Evolutionary conservation across 2,797 vertebrate species (phyloP), one percentile per base, ranked within the genome.

Genomic region (Lithobates sylvaticus): DNA sequence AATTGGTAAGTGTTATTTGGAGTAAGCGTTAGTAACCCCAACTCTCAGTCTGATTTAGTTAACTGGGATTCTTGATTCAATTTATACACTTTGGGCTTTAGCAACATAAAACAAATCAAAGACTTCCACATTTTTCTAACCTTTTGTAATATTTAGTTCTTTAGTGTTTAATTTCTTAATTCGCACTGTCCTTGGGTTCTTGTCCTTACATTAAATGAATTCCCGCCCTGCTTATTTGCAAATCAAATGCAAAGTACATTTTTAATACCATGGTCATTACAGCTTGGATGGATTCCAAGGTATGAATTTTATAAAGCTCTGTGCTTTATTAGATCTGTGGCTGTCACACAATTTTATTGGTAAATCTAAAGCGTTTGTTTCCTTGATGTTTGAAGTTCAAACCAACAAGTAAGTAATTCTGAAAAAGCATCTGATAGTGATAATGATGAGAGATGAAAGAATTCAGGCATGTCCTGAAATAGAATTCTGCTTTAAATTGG

Each of bases 221-320:
- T 89, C 88, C 84, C 0, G 1, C 29, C 83, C 88, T 87, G 78
- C 89, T 92, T 84, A 87, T 91, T 92, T 91, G 78, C 76, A 89
- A 91, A 91, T 81, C 89, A 92, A 90, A 90, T 90, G 89, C 75
- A 91, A 91, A 91, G 88, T 88, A 88, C 88, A 89, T 86, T 71
- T 74, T 88, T 89, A 89, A 89, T 90, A 89, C 65, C 54, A 86
- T 54, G 88, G 72, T 78, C 81, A 72, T 72, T 90, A 69, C 5
- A 68, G 23, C 50, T 69, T 85, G 71, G 61, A 3, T 12, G 3
- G 10, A 29, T 54, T 67, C 84, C 61, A 75, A 75, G 54, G 6
- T 32, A 21, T 23, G 21, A 6, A 27, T 80, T 79, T 80, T 69
- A 47, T 23, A 42, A 47, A 32, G 23, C 10, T n/a, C 67, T 9